Conservation (phyloP, 2,113 vertebrate species). For the Trochalopteron elliotii region DNA sequence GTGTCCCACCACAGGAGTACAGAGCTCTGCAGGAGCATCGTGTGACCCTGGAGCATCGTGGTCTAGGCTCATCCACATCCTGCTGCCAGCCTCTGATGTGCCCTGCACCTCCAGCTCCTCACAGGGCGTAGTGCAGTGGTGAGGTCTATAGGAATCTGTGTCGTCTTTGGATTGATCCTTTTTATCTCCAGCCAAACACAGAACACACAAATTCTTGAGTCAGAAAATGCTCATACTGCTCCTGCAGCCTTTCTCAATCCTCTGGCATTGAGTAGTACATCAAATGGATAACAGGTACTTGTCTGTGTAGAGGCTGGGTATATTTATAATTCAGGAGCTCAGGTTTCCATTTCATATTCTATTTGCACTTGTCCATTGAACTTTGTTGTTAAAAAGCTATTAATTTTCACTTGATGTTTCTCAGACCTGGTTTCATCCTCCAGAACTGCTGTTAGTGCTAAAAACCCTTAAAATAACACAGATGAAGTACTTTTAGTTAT, state of each 20-base stretch:
- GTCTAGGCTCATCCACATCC: neutral
- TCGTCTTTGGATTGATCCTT: neutral
- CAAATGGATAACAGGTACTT: neutral
- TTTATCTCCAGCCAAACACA: neutral
- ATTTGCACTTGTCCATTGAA: neutral
- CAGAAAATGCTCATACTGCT: neutral
- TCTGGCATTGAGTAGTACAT: neutral
- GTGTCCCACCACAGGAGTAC: neutral
- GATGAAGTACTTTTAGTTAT: neutral
- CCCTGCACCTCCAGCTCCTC: neutral
- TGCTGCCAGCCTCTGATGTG: neutral
- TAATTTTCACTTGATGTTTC: neutral
- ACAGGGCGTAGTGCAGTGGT: rapidly evolving
- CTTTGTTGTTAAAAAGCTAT: neutral
- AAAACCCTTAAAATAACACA: neutral
- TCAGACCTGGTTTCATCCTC: neutral
- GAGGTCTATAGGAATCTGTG: neutral
- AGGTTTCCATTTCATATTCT: neutral
- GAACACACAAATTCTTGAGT: neutral
- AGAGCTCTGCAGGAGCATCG: neutral
- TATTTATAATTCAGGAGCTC: neutral
- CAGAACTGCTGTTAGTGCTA: neutral
- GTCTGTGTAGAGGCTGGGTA: neutral
- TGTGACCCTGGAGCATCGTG: rapidly evolving
- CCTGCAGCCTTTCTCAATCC: neutral